Conservation (phyloP, 1,140 invertebrate genomes). For the Euglossa dilemma region DNA sequence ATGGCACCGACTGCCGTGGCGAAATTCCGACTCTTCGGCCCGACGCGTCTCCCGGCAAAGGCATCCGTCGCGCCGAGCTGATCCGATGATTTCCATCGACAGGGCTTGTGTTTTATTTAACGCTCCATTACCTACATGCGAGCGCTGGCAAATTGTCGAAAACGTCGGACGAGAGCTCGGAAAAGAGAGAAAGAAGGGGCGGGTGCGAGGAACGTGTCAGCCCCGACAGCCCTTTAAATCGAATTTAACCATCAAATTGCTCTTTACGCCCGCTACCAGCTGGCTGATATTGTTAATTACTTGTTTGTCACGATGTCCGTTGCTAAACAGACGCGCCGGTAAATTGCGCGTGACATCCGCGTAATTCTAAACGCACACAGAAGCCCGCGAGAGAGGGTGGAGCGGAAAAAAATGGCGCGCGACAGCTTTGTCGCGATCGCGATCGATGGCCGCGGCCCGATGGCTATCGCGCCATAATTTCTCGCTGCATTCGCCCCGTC, state of each 20-base stretch:
- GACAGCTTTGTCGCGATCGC: background rate
- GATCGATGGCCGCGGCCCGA: background rate
- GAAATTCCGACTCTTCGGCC: no score
- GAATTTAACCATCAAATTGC: conserved; percentile 47
- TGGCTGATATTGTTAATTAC: conserved; percentile 49
- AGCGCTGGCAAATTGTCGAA: conserved; percentile 2
- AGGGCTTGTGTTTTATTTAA: conserved; percentile 28
- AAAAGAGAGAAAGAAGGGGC: background rate
- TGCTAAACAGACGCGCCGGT: conserved; percentile 27
- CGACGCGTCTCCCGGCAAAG: no score
- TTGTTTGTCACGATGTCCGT: conserved; percentile 45
- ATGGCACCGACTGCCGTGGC: no score
- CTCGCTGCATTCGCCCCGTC: no score
- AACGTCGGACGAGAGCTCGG: background rate
- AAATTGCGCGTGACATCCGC: conserved; percentile 44
- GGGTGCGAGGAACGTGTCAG: background rate
- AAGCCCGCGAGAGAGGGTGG: no score
- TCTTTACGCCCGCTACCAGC: conserved; percentile 13
- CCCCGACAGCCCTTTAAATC: conserved; percentile 29
- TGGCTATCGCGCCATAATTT: background rate
- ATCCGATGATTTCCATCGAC: conserved; percentile 3
- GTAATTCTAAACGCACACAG: conserved; percentile 46
- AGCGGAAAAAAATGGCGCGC: background rate
- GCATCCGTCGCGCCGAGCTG: background rate
- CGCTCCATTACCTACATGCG: conserved; percentile 20